phyloP scores from a whole-genome alignment of 2,888 invertebrate genomes.

The Cephalotes varians region DNA sequence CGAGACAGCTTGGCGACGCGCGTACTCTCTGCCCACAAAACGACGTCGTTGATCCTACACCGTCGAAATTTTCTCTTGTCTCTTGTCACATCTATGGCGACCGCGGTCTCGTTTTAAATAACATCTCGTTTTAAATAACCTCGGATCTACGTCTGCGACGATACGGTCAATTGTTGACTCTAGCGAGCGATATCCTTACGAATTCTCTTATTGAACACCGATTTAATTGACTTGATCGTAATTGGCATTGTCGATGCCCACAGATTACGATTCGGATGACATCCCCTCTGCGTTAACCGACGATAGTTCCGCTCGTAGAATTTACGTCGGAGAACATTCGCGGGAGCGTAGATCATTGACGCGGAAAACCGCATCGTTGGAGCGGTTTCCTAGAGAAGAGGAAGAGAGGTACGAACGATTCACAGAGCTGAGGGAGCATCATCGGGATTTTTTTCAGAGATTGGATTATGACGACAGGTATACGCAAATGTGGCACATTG shows the following conservation, averaged over 20 bases:
- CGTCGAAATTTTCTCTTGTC: constrained; percentile 26
- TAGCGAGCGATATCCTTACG: neutral
- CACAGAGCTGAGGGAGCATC: constrained; percentile 60
- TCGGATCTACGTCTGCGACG: neutral
- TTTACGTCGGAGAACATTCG: constrained; percentile 73
- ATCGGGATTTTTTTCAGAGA: constrained; percentile 58
- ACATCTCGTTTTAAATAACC: neutral
- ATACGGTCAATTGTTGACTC: neutral
- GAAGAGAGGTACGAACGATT: constrained; percentile 65
- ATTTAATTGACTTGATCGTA: neutral
- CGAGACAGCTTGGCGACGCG: constrained; percentile 75
- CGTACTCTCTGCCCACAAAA: constrained; percentile 31
- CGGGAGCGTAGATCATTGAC: constrained; percentile 77
- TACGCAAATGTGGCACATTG: neutral
- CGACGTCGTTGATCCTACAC: neutral
- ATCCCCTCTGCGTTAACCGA: constrained; percentile 71
- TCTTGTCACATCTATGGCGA: neutral
- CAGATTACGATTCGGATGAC: constrained; percentile 75
- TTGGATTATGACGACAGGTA: constrained; percentile 67
- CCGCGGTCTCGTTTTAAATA: constrained; percentile 9
- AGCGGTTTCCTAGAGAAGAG: constrained; percentile 59
- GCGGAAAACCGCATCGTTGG: constrained; percentile 69
- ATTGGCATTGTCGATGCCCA: constrained; percentile 42
- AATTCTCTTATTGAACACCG: neutral
- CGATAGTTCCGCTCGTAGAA: constrained; percentile 69